phyloP scores from a whole-genome alignment of 2,797 vertebrate species.

The Onychomys leucogaster region DNA sequence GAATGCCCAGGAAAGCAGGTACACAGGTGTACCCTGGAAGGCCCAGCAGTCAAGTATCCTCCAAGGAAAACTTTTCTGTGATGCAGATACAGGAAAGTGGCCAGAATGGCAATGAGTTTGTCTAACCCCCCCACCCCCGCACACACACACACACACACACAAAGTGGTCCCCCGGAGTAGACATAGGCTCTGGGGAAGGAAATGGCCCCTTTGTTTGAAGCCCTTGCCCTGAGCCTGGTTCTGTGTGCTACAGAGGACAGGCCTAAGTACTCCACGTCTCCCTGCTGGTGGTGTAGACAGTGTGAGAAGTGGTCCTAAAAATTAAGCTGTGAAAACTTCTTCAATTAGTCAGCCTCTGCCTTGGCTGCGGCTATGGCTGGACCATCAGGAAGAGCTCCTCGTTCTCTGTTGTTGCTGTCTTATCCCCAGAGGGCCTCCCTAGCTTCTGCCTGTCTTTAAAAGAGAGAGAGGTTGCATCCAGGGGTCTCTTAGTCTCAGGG shows the following conservation, averaged over 20 bases:
- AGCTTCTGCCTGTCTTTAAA: too few species aligned
- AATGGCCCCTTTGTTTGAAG: background rate
- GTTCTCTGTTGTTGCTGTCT: background rate
- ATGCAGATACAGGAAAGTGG: background rate
- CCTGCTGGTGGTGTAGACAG: too few species aligned
- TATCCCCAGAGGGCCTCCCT: background rate
- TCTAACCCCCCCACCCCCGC: too few species aligned
- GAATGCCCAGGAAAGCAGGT: background rate
- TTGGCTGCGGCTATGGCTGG: background rate
- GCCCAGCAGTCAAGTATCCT: too few species aligned
- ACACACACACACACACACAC: too few species aligned
- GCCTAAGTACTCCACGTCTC: background rate
- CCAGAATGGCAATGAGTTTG: background rate
- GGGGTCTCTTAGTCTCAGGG: background rate
- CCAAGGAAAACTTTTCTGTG: background rate
- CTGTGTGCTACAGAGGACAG: too few species aligned
- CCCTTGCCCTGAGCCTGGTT: background rate
- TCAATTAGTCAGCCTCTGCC: background rate
- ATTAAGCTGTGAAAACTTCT: background rate
- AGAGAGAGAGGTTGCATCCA: background rate
- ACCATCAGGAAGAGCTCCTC: background rate
- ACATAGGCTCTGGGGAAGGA: background rate
- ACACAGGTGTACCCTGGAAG: background rate
- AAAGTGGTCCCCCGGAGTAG: background rate
- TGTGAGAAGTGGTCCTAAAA: background rate